Evolutionary conservation across 2,888 invertebrate genomes (phyloP).

Genomic region (Drosophila rellima): DNA sequence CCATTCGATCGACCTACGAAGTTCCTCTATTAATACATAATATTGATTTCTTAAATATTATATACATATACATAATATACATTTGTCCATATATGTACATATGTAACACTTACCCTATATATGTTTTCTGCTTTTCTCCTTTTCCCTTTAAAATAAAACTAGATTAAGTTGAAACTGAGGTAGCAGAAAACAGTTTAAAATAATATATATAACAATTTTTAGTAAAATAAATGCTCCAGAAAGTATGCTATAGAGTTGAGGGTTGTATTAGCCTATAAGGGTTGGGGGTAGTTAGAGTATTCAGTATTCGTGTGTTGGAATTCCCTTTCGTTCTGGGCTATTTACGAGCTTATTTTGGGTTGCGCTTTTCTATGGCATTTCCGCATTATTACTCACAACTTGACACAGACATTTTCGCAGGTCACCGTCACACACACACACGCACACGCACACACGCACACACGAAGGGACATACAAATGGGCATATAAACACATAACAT

Average conservation of each 20-base stretch:
- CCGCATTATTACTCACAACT: slow-evolving; percentile 79
- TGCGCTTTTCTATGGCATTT: slow-evolving; percentile 52
- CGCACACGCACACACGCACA: slow-evolving; percentile 12
- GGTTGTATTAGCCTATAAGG: neutral
- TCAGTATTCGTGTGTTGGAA: neutral
- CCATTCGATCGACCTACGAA: too few species aligned
- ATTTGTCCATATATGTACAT: too few species aligned
- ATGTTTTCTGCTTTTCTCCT: too few species aligned
- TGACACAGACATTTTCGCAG: slow-evolving; percentile 74
- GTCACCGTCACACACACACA: slow-evolving; percentile 43
- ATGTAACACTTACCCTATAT: too few species aligned
- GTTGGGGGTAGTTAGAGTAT: slow-evolving; percentile 22
- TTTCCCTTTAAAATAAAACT: too few species aligned
- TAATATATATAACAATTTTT: too few species aligned
- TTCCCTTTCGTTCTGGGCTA: slow-evolving; percentile 12
- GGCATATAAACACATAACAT: slow-evolving; percentile 59
- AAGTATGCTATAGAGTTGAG: slow-evolving; percentile 2
- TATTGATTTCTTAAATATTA: too few species aligned
- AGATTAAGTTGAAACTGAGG: too few species aligned
- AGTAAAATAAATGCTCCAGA: too few species aligned
- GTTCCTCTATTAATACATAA: too few species aligned
- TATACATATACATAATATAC: too few species aligned
- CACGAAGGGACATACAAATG: slow-evolving; percentile 30
- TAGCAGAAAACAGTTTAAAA: too few species aligned
- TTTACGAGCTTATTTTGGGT: slow-evolving; percentile 60